These are phyloP conservation scores for Pangasius mekongensis DNA, from an alignment of 2,797 vertebrate species.

Conservation along the genomic window DNA sequence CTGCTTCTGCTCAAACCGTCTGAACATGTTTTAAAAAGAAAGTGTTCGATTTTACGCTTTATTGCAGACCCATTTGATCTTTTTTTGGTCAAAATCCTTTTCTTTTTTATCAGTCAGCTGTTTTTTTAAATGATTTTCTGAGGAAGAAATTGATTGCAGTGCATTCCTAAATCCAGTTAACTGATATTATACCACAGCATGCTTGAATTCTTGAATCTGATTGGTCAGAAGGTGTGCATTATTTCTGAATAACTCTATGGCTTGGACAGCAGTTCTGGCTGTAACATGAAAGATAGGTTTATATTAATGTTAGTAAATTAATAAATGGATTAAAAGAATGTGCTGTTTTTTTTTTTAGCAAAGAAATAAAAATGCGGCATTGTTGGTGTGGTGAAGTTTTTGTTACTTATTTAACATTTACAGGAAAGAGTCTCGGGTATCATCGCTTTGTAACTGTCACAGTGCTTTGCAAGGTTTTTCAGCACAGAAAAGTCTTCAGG, in stretches of 20 bases:
- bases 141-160: background rate
- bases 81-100: background rate
- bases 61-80: background rate
- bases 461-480: too few species aligned
- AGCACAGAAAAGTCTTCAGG: too few species aligned
- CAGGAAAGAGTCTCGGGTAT: too few species aligned
- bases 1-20: background rate
- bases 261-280: background rate
- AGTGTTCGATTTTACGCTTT: background rate
- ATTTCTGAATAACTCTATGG: background rate
- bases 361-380: background rate
- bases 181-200: background rate
- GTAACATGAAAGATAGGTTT: background rate
- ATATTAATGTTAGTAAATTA: background rate
- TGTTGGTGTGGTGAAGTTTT: too few species aligned
- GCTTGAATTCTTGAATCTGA: background rate
- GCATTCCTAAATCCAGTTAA: background rate
- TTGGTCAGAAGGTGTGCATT: background rate
- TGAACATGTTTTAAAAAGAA: background rate
- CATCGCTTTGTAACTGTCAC: too few species aligned
- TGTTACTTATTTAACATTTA: too few species aligned
- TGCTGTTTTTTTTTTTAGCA: background rate
- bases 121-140: background rate
- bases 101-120: background rate
- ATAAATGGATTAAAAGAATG: background rate